A percentile compares a stretch with the other conserved stretches of the same genome.
phyloP scores from a whole-genome alignment of 2,113 vertebrate genomes.

The Eclectus roratus region DNA sequence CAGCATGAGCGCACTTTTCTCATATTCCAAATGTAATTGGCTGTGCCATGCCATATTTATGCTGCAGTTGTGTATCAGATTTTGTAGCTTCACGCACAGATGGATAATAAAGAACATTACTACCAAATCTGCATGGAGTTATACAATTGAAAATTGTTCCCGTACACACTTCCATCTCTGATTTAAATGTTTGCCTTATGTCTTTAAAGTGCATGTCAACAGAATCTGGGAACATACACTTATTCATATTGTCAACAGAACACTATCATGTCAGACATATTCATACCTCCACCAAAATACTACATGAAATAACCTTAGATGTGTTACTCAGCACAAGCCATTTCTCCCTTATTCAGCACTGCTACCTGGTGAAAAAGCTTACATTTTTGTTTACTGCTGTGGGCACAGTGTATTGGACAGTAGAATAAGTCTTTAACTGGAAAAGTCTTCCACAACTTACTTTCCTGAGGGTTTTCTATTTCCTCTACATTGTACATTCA shows the following conservation, averaged over 20 bases:
- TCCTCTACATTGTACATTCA: background rate
- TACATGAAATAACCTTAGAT: background rate
- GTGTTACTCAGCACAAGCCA: background rate
- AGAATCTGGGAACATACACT: background rate
- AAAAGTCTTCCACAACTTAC: background rate
- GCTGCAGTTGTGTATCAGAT: background rate
- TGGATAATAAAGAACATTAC: background rate
- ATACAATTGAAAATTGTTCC: slow-evolving; percentile 36
- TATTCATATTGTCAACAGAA: background rate
- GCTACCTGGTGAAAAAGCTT: background rate
- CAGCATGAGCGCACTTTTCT: background rate
- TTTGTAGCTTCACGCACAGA: background rate
- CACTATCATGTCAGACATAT: background rate
- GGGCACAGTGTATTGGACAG: background rate
- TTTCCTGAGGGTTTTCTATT: background rate
- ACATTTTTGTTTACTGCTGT: background rate
- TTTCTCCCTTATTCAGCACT: background rate
- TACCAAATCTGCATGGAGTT: slow-evolving; percentile 4
- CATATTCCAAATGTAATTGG: background rate
- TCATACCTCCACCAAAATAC: background rate
- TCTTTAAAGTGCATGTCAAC: background rate
- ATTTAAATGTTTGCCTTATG: slow-evolving; percentile 50
- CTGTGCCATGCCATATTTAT: background rate
- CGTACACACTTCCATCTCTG: slow-evolving; percentile 4
- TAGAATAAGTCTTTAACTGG: background rate